phyloP scores from a whole-genome alignment of 1,140 invertebrate genomes.

The Drosophila kohkoa region DNA sequence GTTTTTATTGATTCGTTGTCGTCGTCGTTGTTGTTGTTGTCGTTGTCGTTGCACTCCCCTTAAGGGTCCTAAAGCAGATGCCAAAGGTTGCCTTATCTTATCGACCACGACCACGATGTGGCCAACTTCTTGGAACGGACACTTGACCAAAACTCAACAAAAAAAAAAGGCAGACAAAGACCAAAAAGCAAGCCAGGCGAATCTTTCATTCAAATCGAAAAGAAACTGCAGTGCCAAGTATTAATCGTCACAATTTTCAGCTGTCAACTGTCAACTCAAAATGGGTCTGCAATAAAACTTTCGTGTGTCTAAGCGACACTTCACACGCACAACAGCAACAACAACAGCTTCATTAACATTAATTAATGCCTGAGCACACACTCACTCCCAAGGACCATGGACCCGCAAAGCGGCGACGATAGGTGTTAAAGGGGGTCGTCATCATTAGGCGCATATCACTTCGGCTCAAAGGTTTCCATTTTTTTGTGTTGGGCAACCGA shows the following conservation, averaged over 20 bases:
- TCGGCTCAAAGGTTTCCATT: slow-evolving; percentile 8
- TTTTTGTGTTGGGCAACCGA: slow-evolving; percentile 35
- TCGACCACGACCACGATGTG: slow-evolving; percentile 33
- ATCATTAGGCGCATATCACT: slow-evolving; percentile 75
- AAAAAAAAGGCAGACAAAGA: slow-evolving; percentile 9
- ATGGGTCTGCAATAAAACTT: slow-evolving; percentile 46
- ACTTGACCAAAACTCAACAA: slow-evolving; percentile 61
- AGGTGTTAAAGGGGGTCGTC: slow-evolving; percentile 48
- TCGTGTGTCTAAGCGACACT: slow-evolving; percentile 59
- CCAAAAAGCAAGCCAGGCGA: slow-evolving; percentile 8
- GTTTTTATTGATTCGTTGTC: slow-evolving; percentile 66
- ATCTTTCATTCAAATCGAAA: slow-evolving; percentile 39
- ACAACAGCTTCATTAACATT: slow-evolving; percentile 79
- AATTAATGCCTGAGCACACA: slow-evolving; percentile 77
- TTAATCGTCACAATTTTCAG: slow-evolving; percentile 68
- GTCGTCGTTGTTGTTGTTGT: neutral
- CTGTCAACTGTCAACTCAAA: slow-evolving; percentile 69
- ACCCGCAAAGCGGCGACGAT: neutral
- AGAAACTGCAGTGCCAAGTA: slow-evolving; percentile 28
- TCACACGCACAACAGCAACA: slow-evolving; percentile 62
- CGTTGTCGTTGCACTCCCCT: slow-evolving; percentile 37
- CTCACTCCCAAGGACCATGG: slow-evolving; percentile 51
- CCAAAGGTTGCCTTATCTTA: slow-evolving; percentile 77
- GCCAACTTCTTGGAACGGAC: slow-evolving; percentile 50
- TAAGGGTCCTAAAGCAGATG: slow-evolving; percentile 28